These are phyloP conservation scores for Thunnus albacares DNA, from an alignment of 2,797 vertebrate genomes.

Conservation along the genomic window DNA sequence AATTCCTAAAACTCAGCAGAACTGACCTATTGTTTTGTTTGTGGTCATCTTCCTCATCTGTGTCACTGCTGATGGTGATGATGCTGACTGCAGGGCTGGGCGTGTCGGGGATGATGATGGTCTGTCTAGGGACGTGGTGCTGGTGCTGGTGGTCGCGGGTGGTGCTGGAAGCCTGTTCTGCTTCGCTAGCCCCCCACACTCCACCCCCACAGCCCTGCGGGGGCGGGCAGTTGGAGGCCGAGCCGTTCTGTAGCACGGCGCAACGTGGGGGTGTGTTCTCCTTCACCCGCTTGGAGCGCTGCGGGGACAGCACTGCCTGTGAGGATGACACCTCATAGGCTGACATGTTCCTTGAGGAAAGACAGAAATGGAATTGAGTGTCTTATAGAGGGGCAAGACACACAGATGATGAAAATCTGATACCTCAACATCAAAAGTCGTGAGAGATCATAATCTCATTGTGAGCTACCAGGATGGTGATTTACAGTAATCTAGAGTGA, in stretches of 20 bases:
- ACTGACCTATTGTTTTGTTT: slow-evolving; percentile 93
- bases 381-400: background rate
- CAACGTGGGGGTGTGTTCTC: slow-evolving; percentile 98
- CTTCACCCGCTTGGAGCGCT: slow-evolving; percentile 97
- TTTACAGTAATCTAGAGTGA: background rate
- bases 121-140: slow-evolving; percentile 92
- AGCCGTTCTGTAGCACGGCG: slow-evolving; percentile 90
- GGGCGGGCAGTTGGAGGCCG: slow-evolving; percentile 85
- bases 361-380: slow-evolving; percentile 8
- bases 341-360: slow-evolving; percentile 89
- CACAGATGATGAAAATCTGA: slow-evolving; percentile 3
- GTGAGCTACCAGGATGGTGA: background rate
- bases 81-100: slow-evolving; percentile 98
- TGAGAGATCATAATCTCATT: background rate
- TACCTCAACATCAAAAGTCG: background rate
- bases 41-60: slow-evolving; percentile 97
- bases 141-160: slow-evolving; percentile 87
- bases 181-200: slow-evolving; percentile 73
- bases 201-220: slow-evolving; percentile 87
- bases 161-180: slow-evolving; percentile 89
- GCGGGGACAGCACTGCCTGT: slow-evolving; percentile 92
- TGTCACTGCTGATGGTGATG: slow-evolving; percentile 99
- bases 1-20: background rate
- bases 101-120: slow-evolving; percentile 97
- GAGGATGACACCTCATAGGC: slow-evolving; percentile 96